These are phyloP conservation scores for Coregonus suidteri DNA, from an alignment of 2,797 vertebrate species.

Conservation along the genomic window DNA sequence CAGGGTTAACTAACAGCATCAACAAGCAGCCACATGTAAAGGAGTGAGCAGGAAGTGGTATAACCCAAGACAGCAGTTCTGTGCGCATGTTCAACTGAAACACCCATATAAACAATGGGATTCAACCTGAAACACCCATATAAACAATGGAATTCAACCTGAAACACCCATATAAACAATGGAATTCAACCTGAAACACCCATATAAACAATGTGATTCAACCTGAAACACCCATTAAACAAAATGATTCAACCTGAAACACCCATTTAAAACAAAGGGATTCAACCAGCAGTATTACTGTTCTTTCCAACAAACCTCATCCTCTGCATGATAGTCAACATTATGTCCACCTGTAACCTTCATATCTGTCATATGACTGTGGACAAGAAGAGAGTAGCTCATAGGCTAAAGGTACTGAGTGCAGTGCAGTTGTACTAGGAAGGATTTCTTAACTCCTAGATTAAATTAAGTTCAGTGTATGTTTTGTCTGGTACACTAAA, in stretches of 20 bases:
- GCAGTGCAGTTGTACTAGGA: too few species aligned
- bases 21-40: constrained; percentile 10
- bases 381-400: background rate
- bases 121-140: background rate
- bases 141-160: background rate
- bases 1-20: background rate
- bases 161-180: background rate
- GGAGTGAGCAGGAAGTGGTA: background rate
- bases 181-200: background rate
- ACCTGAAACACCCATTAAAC: background rate
- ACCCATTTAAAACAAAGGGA: background rate
- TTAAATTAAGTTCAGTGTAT: too few species aligned
- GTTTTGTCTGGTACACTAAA: too few species aligned
- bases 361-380: background rate
- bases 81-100: background rate
- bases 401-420: too few species aligned
- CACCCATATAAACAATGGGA: background rate
- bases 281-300: background rate
- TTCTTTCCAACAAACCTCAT: background rate
- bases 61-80: background rate
- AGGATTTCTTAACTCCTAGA: too few species aligned
- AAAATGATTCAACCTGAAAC: background rate
- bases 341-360: background rate
- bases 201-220: background rate
- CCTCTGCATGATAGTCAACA: background rate